Conservation (phyloP, 2,797 vertebrate species). For the Meriones psammophilus region DNA sequence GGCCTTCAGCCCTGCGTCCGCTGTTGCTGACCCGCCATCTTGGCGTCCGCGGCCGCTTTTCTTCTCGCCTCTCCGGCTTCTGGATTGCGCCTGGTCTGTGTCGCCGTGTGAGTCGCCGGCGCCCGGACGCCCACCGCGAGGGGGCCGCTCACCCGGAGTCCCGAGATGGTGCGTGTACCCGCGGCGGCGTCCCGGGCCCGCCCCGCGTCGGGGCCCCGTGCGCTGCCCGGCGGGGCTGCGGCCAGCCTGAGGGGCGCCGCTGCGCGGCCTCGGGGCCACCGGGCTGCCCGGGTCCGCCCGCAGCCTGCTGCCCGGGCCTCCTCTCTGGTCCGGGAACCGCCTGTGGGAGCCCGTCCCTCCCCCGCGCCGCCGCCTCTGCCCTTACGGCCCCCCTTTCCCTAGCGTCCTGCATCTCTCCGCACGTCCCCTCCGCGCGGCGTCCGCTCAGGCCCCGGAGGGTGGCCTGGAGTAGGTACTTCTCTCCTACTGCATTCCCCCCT, state of each 20-base stretch:
- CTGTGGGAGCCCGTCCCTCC: not conserved
- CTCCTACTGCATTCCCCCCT: not conserved
- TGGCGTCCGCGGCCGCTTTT: not conserved
- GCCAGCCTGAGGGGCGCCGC: no score
- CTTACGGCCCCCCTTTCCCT: not conserved
- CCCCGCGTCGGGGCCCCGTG: not conserved
- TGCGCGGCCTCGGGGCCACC: no score
- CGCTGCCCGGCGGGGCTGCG: no score
- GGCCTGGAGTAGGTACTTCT: not conserved
- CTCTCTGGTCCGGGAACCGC: not conserved
- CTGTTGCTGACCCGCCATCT: slow-evolving; percentile 10
- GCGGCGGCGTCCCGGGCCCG: not conserved
- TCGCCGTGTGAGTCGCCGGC: not conserved
- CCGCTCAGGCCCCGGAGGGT: not conserved
- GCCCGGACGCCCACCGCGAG: not conserved
- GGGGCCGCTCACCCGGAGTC: not conserved
- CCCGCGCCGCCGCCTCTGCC: not conserved
- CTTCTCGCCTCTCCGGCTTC: not conserved
- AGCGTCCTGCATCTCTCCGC: not conserved
- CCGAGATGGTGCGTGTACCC: slow-evolving; percentile 15
- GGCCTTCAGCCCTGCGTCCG: not conserved
- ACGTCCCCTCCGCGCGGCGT: no score
- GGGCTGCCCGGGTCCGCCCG: not conserved
- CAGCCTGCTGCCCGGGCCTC: no score
- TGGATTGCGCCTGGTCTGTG: not conserved